A percentile compares a stretch with the other conserved stretches of the same genome.
These are phyloP conservation scores for Sorex maritimensis DNA, from an alignment of 2,797 vertebrate genomes.

Conservation along the genomic window DNA sequence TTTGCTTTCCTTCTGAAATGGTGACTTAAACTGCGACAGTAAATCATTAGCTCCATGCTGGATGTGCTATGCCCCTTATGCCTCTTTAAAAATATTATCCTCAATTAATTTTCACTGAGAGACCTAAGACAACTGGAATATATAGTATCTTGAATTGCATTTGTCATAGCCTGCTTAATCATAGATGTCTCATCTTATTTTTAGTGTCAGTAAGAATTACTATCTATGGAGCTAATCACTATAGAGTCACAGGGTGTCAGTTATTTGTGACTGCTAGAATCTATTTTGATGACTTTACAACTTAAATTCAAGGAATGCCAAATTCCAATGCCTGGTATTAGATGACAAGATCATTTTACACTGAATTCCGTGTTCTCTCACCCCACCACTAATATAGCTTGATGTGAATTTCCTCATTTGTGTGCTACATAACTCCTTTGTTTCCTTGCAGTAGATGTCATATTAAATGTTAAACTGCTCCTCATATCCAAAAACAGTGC, in stretches of 20 bases:
- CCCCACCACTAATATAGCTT: constrained; percentile 84
- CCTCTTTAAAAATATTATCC: constrained; percentile 72
- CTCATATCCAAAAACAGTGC: constrained; percentile 76
- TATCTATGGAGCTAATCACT: constrained; percentile 79
- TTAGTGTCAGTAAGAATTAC: constrained; percentile 79
- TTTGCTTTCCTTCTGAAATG: constrained; percentile 10
- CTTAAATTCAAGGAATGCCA: constrained; percentile 81
- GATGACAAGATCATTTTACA: constrained; percentile 86
- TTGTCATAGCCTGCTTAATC: constrained; percentile 80
- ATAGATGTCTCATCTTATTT: constrained; percentile 79
- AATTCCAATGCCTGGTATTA: constrained; percentile 83
- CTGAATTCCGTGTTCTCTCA: constrained; percentile 81
- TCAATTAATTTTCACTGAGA: constrained; percentile 70
- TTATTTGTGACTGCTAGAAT: constrained; percentile 80
- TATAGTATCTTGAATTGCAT: constrained; percentile 69
- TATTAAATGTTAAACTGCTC: constrained; percentile 76
- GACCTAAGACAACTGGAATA: constrained; percentile 63
- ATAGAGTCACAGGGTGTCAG: constrained; percentile 72
- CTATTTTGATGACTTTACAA: constrained; percentile 80
- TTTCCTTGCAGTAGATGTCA: constrained; percentile 79
- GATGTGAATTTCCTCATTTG: constrained; percentile 87
- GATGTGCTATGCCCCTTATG: constrained; percentile 28
- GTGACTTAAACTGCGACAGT: constrained; percentile 44
- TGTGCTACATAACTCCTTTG: constrained; percentile 85
- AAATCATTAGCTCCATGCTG: constrained; percentile 24